A percentile compares a stretch with the other conserved stretches of the same genome.
These are phyloP conservation scores for Stegastes partitus DNA, from an alignment of 2,113 vertebrate species.

Conservation along the genomic window DNA sequence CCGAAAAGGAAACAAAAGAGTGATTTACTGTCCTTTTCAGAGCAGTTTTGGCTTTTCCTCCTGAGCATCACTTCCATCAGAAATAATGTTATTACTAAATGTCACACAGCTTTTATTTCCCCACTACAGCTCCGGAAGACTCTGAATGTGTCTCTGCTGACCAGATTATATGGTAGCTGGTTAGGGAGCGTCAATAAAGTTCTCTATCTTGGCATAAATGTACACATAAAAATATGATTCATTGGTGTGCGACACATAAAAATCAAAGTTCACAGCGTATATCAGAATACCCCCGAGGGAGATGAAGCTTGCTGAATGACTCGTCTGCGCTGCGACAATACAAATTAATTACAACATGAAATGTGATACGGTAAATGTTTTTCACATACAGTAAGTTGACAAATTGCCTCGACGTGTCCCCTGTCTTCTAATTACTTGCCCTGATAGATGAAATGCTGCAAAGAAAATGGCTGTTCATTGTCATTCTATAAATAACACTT, in stretches of 20 bases:
- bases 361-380: constrained; percentile 26
- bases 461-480: constrained; percentile 7
- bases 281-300: background rate
- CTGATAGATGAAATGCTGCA: constrained; percentile 14
- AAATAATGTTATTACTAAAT: constrained; percentile 47
- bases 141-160: constrained; percentile 15
- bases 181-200: constrained; percentile 44
- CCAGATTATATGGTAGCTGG: constrained; percentile 23
- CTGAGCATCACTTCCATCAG: constrained; percentile 33
- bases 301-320: background rate
- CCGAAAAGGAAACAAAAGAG: constrained; percentile 39
- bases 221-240: constrained; percentile 25
- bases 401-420: constrained; percentile 23
- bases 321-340: background rate
- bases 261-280: constrained; percentile 24
- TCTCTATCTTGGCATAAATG: background rate
- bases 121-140: background rate
- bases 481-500: constrained; percentile 53
- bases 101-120: constrained; percentile 57
- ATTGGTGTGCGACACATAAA: background rate
- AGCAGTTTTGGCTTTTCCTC: constrained; percentile 11
- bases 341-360: constrained; percentile 31
- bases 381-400: constrained; percentile 18
- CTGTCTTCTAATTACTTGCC: constrained; percentile 15
- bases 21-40: constrained; percentile 31